Evolutionary conservation across 2,888 invertebrate genomes (phyloP).

Genomic region (Antheraea assamensis): DNA sequence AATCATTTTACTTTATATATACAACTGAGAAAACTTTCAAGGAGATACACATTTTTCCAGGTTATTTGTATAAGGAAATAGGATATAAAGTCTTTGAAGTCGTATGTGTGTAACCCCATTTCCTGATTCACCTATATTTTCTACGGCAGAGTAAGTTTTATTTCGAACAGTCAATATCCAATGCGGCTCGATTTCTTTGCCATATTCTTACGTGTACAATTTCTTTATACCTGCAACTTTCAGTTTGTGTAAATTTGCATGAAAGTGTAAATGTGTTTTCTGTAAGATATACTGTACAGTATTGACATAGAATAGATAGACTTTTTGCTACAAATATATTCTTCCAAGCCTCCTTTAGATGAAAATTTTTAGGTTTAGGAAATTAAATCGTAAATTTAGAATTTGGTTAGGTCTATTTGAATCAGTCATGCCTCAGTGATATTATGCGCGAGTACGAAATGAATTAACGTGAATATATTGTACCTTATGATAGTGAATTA

Average conservation of each 20-base stretch:
- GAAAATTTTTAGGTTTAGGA: no score
- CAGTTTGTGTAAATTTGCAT: neutral
- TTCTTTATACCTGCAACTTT: neutral
- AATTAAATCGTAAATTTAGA: no score
- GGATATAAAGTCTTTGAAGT: constrained; percentile 10
- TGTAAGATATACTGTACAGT: neutral
- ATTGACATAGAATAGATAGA: neutral
- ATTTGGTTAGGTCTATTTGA: no score
- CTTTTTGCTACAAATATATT: neutral
- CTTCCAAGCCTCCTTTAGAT: neutral
- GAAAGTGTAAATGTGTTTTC: neutral
- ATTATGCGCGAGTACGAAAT: no score
- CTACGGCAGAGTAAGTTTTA: neutral
- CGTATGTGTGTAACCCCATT: constrained; percentile 2
- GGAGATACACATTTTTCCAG: constrained; percentile 6
- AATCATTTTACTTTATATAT: neutral
- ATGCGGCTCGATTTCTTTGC: constrained; percentile 4
- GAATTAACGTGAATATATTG: no score
- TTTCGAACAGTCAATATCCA: neutral
- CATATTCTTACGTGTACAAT: neutral
- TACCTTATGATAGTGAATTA: no score
- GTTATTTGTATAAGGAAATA: constrained; percentile 10
- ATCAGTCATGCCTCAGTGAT: no score
- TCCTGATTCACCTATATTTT: constrained; percentile 9
- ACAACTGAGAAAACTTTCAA: constrained; percentile 6